Percentiles rank a stretch among this genome's conserved stretches.
Evolutionary conservation across 2,888 invertebrate species (phyloP).

Genomic region (Mamestra brassicae): DNA sequence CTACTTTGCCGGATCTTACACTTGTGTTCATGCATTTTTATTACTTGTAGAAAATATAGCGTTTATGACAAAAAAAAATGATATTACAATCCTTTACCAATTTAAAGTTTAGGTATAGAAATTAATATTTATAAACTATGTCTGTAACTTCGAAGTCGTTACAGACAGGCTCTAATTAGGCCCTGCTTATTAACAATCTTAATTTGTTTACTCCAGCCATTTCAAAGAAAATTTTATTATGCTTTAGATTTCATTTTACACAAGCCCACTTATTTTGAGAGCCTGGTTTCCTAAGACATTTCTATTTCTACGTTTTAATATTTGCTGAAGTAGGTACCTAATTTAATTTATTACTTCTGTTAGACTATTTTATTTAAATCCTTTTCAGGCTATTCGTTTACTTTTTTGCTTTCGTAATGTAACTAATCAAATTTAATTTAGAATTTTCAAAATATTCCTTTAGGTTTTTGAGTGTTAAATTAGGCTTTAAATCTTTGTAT

Average conservation of each 20-base stretch:
- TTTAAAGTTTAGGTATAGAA: constrained; percentile 25
- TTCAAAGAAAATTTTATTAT: constrained; percentile 64
- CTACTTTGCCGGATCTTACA: not conserved
- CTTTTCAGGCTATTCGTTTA: constrained; percentile 7
- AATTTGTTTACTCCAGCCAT: constrained; percentile 67
- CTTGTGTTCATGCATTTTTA: constrained; percentile 2
- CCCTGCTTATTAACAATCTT: constrained; percentile 69
- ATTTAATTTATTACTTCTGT: constrained; percentile 48
- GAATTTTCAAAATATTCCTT: not conserved
- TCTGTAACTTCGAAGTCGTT: constrained; percentile 46
- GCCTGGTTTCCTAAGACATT: constrained; percentile 50
- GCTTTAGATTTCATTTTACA: constrained; percentile 65
- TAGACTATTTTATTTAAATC: constrained; percentile 25
- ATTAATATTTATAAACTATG: constrained; percentile 38
- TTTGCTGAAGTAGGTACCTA: constrained; percentile 35
- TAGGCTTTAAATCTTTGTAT: too few relatives aligned
- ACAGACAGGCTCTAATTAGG: constrained; percentile 63
- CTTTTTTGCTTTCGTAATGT: not conserved
- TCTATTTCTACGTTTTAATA: constrained; percentile 60
- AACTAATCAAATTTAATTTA: too few relatives aligned
- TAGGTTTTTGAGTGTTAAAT: not conserved
- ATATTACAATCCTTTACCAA: not conserved
- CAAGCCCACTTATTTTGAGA: constrained; percentile 45
- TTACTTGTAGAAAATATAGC: not conserved
- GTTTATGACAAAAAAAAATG: not conserved